Conservation (phyloP, 2,113 vertebrate genomes). For the Chauna torquata region DNA sequence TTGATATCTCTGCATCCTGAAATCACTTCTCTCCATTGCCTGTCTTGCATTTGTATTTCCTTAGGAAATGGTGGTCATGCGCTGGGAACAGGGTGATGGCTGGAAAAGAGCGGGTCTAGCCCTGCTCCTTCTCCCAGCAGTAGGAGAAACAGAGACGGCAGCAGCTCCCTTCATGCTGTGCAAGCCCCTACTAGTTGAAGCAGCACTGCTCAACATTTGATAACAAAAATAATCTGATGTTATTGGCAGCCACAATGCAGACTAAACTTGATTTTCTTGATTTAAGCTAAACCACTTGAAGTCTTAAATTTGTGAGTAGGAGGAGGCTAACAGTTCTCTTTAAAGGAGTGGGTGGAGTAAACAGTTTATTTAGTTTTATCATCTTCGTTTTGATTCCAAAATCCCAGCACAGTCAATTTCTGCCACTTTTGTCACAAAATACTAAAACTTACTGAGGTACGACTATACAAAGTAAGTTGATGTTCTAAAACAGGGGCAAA, state of each 20-base stretch:
- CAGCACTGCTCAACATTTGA: background rate
- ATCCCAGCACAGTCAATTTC: background rate
- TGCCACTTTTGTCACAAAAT: background rate
- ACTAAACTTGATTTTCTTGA: background rate
- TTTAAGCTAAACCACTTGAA: background rate
- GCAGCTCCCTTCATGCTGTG: background rate
- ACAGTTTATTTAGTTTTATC: background rate
- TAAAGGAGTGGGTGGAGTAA: background rate
- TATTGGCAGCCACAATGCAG: background rate
- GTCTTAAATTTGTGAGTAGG: background rate
- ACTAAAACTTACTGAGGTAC: background rate
- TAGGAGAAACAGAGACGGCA: background rate
- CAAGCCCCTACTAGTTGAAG: background rate
- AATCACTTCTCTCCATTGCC: accelerated
- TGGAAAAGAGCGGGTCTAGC: background rate
- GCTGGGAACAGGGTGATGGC: background rate
- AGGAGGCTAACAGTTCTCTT: background rate
- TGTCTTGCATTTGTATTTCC: background rate
- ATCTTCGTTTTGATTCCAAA: background rate
- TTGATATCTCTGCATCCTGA: background rate
- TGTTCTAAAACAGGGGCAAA: background rate
- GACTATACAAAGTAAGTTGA: background rate
- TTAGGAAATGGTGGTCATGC: background rate
- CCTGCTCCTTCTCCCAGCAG: background rate
- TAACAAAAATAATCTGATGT: background rate